Percentiles rank a stretch among this genome's conserved stretches.
Conservation (phyloP, 2,888 invertebrate genomes). For the Linnaemya vulpina region DNA sequence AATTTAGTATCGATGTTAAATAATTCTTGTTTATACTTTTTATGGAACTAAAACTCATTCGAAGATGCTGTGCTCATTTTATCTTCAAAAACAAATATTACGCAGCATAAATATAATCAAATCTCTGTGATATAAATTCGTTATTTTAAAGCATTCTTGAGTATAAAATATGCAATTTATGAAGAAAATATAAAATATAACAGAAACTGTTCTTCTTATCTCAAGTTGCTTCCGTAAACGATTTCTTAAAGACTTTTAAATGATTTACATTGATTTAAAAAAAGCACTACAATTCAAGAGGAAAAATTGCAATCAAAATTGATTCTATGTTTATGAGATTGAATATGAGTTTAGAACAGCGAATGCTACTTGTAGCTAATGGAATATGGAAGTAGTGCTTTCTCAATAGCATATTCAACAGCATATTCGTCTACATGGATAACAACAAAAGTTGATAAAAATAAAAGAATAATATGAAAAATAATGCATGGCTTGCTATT, state of each 20-base stretch:
- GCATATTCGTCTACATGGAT: not conserved
- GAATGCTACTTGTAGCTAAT: not conserved
- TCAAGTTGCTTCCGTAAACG: constrained; percentile 2
- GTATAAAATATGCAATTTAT: constrained; percentile 22
- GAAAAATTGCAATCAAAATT: constrained; percentile 8
- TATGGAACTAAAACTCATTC: no score
- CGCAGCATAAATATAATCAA: no score
- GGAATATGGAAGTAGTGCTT: not conserved
- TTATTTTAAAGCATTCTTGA: not conserved
- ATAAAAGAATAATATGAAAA: not conserved
- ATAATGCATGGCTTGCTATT: no score
- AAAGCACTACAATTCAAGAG: constrained; percentile 2
- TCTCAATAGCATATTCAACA: constrained; percentile 2
- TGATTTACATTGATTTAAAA: constrained; percentile 40
- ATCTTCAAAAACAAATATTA: no score
- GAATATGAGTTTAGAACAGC: not conserved
- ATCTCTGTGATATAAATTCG: not conserved
- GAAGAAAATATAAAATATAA: constrained; percentile 1
- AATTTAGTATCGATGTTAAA: no score
- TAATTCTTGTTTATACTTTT: no score
- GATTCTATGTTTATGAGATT: not conserved
- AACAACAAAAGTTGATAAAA: not conserved
- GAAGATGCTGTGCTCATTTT: no score
- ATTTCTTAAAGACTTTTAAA: constrained; percentile 40
- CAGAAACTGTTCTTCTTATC: constrained; percentile 12